Evolutionary conservation across 2,888 invertebrate species (phyloP).

Genomic region (Athetis lepigone): DNA sequence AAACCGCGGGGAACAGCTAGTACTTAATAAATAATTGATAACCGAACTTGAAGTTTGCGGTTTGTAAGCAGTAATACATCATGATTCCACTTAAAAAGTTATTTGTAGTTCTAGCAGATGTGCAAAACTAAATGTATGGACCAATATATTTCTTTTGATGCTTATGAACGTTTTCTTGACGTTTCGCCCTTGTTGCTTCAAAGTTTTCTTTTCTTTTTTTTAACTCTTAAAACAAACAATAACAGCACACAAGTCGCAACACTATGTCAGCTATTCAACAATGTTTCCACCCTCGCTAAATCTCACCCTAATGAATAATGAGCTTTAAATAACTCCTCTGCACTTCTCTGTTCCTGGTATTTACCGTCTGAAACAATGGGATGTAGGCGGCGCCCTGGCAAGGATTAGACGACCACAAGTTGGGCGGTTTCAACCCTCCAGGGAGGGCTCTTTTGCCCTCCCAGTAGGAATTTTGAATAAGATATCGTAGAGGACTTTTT

Average conservation of each 20-base stretch:
- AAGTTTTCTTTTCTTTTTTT: constrained; percentile 8
- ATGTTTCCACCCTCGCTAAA: constrained; percentile 34
- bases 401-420: constrained; percentile 43
- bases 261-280: not conserved
- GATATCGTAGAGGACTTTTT: not conserved
- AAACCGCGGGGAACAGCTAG: too few species aligned
- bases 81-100: not conserved
- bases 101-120: not conserved
- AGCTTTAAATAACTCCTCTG: constrained; percentile 67
- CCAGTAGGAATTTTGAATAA: not conserved
- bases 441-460: constrained; percentile 23
- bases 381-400: constrained; percentile 84
- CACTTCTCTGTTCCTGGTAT: constrained; percentile 80
- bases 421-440: constrained; percentile 67
- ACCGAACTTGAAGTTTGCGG: not conserved
- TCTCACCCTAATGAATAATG: constrained; percentile 57
- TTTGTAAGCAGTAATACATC: not conserved
- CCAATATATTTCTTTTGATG: not conserved
- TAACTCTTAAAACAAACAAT: not conserved
- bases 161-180: not conserved
- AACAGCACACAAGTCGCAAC: constrained; percentile 1
- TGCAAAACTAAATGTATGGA: not conserved
- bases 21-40: not conserved
- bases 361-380: constrained; percentile 83
- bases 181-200: not conserved